These are phyloP conservation scores for Zeus faber DNA, from an alignment of 2,113 vertebrate species.

Conservation along the genomic window DNA sequence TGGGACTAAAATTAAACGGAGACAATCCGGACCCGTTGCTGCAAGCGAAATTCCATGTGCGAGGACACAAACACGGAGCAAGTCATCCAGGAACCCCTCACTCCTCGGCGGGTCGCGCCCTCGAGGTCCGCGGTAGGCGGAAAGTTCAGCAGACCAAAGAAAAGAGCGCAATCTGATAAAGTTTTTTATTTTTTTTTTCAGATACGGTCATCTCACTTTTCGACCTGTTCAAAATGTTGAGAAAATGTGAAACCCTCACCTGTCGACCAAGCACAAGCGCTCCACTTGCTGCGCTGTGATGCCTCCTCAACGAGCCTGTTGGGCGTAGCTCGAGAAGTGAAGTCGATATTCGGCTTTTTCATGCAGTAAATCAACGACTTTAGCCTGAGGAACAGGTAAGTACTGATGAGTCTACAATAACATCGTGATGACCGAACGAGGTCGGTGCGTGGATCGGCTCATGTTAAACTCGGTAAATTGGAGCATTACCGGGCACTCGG, in stretches of 20 bases:
- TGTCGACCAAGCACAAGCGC: conserved; percentile 19
- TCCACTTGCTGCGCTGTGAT: conserved; percentile 9
- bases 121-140: not conserved
- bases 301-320: conserved; percentile 12
- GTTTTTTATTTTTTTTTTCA: conserved; percentile 1
- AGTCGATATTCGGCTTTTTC: not conserved
- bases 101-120: not conserved
- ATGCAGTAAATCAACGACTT: not conserved
- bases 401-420: too few species aligned
- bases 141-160: not conserved
- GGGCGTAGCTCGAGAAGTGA: conserved; percentile 2
- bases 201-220: not conserved
- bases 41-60: too few species aligned
- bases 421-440: too few species aligned
- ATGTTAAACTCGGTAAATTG: not conserved
- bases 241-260: not conserved
- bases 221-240: too few species aligned
- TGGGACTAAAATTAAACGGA: too few species aligned
- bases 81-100: not conserved
- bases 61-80: too few species aligned
- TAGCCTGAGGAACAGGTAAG: too few species aligned
- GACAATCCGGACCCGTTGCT: too few species aligned
- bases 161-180: conserved; percentile 1
- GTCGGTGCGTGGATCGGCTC: not conserved
- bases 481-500: not conserved